These are phyloP conservation scores for Montipora sp. DNA, from an alignment of 64 coral and sea anemone genomes.

Conservation along the genomic window DNA sequence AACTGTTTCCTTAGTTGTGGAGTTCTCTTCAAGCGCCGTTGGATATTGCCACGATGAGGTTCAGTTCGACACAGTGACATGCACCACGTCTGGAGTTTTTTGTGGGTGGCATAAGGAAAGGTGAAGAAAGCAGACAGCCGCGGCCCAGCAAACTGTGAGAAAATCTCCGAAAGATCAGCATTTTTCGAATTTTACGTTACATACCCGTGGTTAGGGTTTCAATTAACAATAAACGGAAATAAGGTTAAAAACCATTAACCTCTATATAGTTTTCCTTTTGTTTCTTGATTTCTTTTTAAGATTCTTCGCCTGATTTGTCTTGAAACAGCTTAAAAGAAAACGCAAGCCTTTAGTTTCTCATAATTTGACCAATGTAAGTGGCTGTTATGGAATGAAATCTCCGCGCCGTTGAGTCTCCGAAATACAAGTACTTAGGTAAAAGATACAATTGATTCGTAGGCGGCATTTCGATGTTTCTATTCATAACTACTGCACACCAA, in stretches of 20 bases:
- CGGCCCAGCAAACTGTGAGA: neutral
- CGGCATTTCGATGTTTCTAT: neutral
- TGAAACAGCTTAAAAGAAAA: neutral
- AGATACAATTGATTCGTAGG: neutral
- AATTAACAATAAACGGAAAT: constrained; percentile 57
- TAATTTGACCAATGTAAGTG: neutral
- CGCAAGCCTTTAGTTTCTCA: neutral
- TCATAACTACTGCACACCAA: neutral
- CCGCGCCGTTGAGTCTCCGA: neutral
- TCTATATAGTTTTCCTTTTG: constrained; percentile 12
- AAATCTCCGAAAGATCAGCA: neutral
- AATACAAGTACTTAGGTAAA: neutral
- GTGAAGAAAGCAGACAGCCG: neutral
- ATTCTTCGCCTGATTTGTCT: neutral
- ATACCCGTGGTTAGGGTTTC: constrained; percentile 40
- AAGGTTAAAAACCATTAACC: constrained; percentile 61
- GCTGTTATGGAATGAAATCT: neutral
- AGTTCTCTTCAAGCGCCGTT: no score
- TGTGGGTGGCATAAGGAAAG: neutral
- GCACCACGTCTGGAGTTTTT: neutral
- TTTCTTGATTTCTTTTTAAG: constrained; percentile 44
- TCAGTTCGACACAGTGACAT: neutral
- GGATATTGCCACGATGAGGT: no score
- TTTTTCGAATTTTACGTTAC: constrained; percentile 13
- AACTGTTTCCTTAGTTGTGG: neutral